These are phyloP conservation scores for Isoperla grammatica DNA, from an alignment of 2,888 invertebrate genomes.

Conservation along the genomic window DNA sequence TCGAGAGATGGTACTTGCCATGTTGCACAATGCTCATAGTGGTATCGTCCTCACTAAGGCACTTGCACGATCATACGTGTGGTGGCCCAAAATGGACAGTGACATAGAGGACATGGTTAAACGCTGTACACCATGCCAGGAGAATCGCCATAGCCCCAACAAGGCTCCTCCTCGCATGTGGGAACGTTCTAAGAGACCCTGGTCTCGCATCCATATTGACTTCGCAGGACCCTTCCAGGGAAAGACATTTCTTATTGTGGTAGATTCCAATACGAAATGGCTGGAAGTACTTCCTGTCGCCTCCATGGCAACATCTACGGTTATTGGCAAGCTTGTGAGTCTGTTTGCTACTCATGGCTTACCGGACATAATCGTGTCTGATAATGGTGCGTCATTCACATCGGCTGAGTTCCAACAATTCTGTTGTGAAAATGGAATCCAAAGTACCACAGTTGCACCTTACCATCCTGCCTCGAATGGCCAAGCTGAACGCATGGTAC, in stretches of 20 bases:
- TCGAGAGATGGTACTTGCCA: conserved; percentile 22
- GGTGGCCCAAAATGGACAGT: conserved; percentile 14
- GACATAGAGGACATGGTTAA: neutral
- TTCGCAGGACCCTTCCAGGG: conserved; percentile 31
- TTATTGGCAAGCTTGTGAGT: conserved; percentile 26
- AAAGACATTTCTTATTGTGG: conserved; percentile 30
- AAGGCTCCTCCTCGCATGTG: conserved; percentile 25
- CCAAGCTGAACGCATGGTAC: conserved; percentile 34
- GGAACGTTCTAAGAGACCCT: conserved; percentile 27
- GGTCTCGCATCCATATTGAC: conserved; percentile 27
- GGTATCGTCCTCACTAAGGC: conserved; percentile 14
- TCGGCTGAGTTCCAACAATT: conserved; percentile 33
- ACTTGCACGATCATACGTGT: conserved; percentile 5
- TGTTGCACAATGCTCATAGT: conserved; percentile 24
- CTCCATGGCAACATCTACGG: conserved; percentile 21
- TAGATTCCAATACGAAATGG: conserved; percentile 33
- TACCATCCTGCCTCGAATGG: conserved; percentile 34
- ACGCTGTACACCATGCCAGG: conserved; percentile 17
- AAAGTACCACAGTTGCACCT: conserved; percentile 28
- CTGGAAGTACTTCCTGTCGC: conserved; percentile 27
- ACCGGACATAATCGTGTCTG: conserved; percentile 33
- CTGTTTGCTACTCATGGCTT: conserved; percentile 32
- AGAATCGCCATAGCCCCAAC: neutral
- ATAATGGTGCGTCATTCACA: conserved; percentile 35
- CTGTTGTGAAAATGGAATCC: conserved; percentile 29